Evolutionary conservation across 2,113 vertebrate species (phyloP).

Genomic region (Pelusios castaneus): DNA sequence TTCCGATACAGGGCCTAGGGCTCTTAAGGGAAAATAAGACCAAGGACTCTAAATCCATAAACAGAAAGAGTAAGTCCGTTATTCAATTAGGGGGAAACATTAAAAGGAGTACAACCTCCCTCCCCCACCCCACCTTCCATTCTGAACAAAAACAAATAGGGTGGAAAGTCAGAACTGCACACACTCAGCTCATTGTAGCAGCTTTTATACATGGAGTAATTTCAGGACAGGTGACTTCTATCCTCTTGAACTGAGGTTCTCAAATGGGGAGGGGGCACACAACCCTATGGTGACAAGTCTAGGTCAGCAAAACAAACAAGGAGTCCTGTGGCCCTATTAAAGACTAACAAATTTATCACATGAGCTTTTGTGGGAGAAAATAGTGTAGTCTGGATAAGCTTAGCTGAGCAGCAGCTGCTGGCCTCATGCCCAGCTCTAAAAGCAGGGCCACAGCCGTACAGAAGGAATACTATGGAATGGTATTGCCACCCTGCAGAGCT

Average conservation of each 20-base stretch:
- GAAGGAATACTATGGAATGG: no score
- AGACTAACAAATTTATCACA: no score
- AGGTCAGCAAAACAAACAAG: no score
- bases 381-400: no score
- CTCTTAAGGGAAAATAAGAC: neutral
- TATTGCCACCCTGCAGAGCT: no score
- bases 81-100: neutral
- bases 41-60: neutral
- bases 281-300: no score
- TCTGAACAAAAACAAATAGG: neutral
- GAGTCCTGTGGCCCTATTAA: no score
- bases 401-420: no score
- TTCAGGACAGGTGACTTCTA: neutral
- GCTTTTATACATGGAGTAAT: neutral
- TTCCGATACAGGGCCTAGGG: neutral
- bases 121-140: neutral
- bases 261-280: no score
- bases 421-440: no score
- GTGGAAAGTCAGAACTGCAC: neutral
- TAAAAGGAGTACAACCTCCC: neutral
- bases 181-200: neutral
- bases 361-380: no score
- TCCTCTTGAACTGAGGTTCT: neutral
- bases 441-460: no score
- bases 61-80: neutral